Evolutionary conservation across 1,140 invertebrate species (phyloP), one percentile per base, ranked within the genome.

Genomic region (Brachystomella parvula): DNA sequence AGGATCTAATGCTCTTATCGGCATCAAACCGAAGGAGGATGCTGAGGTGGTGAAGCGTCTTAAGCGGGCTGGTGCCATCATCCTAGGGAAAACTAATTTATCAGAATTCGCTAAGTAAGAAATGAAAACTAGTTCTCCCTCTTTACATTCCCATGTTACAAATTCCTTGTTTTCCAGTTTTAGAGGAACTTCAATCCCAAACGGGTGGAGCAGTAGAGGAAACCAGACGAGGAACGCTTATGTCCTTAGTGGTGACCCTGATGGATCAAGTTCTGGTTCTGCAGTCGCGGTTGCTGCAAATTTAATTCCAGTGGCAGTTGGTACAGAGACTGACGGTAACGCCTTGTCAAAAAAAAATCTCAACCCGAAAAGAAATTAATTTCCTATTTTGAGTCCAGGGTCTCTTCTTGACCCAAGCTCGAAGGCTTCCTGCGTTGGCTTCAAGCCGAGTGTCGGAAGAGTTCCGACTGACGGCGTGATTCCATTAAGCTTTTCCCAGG

Each of bases 291-390:
- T 66, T 1, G 26, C 62, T 3, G 57, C 69, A 9, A 70, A 67
- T 62, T 57, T 67, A 2, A 29, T 19, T 21, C 6, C 35, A 26
- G 62, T 67, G 6, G 2, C 65, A 0, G 21, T 70, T 33, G 69
- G 69, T 21, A 65, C 57, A 1, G 69, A 70, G 58, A 70, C 69
- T 6, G 65, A 70, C 29, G 69, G 49, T 53, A 19, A 19, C 6
- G 35, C 19, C 35, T 39, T 39, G 19, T 19, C 35, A 39, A 39
- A 39, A 39, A 53, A 6, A 24, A 15, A 53, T 53, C 24, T 53
- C 6, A 53, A 53, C 49, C 21, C 24, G 12, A 24, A 53, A 53
- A 53, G 12, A 44, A n/a, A n/a, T n/a, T n/a, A n/a, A n/a, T n/a
- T n/a, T n/a, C n/a, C n/a, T 44, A 44, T 53, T 53, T 24, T 53